These are phyloP conservation scores for Heptranchias perlo DNA, from an alignment of 2,113 vertebrate species.

Conservation along the genomic window DNA sequence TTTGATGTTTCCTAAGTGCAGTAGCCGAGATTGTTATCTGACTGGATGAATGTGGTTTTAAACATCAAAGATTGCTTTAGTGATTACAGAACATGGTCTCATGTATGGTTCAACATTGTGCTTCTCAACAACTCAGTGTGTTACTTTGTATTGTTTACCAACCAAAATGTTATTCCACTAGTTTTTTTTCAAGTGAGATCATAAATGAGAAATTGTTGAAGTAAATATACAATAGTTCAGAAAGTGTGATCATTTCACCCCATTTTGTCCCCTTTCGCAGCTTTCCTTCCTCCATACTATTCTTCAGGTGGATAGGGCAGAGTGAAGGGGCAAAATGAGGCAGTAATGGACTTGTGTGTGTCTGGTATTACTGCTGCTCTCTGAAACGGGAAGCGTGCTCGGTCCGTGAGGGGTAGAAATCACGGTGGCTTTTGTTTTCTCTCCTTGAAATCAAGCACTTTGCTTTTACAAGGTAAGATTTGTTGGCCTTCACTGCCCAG, in stretches of 20 bases:
- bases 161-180: background rate
- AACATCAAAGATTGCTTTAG: background rate
- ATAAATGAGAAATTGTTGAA: background rate
- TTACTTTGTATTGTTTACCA: background rate
- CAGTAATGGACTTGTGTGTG: background rate
- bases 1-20: background rate
- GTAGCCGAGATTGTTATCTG: background rate
- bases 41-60: background rate
- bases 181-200: background rate
- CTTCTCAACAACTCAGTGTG: background rate
- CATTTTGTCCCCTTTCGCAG: background rate
- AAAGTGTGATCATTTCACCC: background rate
- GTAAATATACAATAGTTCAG: background rate
- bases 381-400: background rate
- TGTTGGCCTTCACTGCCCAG: background rate
- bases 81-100: background rate
- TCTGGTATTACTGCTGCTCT: background rate
- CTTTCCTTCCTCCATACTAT: background rate
- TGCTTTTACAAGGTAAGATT: background rate
- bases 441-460: background rate
- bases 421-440: background rate
- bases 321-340: background rate
- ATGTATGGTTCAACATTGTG: background rate
- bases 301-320: background rate
- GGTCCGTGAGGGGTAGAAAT: background rate